phyloP scores from a whole-genome alignment of 2,113 vertebrate species.

The Jaculus jaculus region DNA sequence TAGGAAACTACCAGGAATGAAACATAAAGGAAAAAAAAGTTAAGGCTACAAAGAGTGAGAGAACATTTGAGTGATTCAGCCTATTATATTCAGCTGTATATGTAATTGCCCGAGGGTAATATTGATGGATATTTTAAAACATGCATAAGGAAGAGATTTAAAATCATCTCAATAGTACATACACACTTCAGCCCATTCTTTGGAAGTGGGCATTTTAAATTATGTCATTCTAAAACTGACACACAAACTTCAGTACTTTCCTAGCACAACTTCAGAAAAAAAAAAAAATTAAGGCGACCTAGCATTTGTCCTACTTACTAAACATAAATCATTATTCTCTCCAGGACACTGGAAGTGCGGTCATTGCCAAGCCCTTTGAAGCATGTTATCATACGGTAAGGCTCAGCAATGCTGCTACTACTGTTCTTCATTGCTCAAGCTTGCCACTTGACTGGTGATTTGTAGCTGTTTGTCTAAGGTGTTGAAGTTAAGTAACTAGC shows the following conservation, averaged over 20 bases:
- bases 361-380: conserved; percentile 63
- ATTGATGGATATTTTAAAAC: not conserved
- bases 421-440: conserved; percentile 50
- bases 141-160: not conserved
- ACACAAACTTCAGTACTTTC: not conserved
- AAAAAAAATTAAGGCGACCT: not conserved
- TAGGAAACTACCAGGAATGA: conserved; percentile 31
- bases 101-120: not conserved
- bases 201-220: conserved; percentile 24
- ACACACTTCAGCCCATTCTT: not conserved
- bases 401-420: conserved; percentile 63
- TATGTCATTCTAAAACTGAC: not conserved
- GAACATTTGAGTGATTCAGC: conserved; percentile 1
- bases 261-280: not conserved
- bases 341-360: conserved; percentile 28
- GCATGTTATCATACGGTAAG: conserved; percentile 57
- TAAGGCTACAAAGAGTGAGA: not conserved
- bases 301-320: conserved; percentile 22
- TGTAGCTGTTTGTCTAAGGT: conserved; percentile 71
- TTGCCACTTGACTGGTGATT: conserved; percentile 73
- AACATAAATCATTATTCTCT: conserved; percentile 66
- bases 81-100: not conserved
- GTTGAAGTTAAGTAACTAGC: conserved; percentile 56
- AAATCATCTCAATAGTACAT: conserved; percentile 14
- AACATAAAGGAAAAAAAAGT: conserved; percentile 47